Percentiles rank a stretch among this genome's conserved stretches.
phyloP scores from a whole-genome alignment of 2,113 vertebrate genomes.

The Pituophis catenifer region DNA sequence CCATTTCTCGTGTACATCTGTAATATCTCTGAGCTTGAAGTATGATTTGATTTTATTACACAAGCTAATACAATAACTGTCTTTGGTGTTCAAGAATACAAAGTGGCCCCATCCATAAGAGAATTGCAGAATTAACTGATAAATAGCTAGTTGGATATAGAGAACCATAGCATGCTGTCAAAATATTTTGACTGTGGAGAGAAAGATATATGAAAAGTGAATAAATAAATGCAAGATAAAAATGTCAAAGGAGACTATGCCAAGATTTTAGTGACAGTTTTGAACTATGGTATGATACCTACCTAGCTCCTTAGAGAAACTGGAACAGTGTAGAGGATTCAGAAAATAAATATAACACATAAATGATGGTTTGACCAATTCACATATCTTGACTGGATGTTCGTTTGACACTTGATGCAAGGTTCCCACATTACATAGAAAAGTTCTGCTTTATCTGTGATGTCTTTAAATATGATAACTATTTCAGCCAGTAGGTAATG shows the following conservation, averaged over 20 bases:
- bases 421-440: not conserved
- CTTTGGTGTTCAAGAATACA: not conserved
- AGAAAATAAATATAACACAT: not conserved
- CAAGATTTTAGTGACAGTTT: not conserved
- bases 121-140: not conserved
- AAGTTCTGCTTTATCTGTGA: not conserved
- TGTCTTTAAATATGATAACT: not conserved
- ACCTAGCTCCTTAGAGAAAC: not conserved
- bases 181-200: not conserved
- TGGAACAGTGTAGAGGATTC: not conserved
- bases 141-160: not conserved
- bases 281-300: not conserved
- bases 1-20: not conserved
- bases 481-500: not conserved
- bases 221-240: not conserved
- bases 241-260: not conserved
- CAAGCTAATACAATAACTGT: not conserved
- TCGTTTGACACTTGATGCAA: not conserved
- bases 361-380: not conserved
- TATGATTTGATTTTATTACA: not conserved
- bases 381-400: not conserved
- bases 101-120: not conserved
- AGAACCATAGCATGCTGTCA: not conserved
- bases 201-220: not conserved
- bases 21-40: not conserved